Percentiles rank a stretch among this genome's conserved stretches.
These are phyloP conservation scores for Hylyphantes graminicola DNA, from an alignment of 1,140 invertebrate genomes.

Conservation along the genomic window DNA sequence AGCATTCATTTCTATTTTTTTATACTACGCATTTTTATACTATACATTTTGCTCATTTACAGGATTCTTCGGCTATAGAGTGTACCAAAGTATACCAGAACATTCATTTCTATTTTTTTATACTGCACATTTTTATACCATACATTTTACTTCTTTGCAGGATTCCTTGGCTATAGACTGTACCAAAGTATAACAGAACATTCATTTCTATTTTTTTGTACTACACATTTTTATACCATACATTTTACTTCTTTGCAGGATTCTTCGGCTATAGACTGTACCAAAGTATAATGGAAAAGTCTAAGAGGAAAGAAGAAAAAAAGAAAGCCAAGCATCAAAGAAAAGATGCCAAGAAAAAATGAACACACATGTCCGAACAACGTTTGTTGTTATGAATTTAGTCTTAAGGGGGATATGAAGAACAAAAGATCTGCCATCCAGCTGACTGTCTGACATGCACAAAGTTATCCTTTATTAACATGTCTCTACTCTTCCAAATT, in stretches of 20 bases:
- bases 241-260: slow-evolving; percentile 74
- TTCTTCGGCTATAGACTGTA: slow-evolving; percentile 87
- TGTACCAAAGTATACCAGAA: slow-evolving; percentile 80
- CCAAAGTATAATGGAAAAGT: slow-evolving; percentile 79
- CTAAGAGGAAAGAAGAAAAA: slow-evolving; percentile 79
- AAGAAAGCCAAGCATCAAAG: slow-evolving; percentile 75
- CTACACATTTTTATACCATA: too few species aligned
- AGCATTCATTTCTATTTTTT: too few species aligned
- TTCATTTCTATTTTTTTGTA: too few species aligned
- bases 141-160: slow-evolving; percentile 75
- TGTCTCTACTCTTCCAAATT: slow-evolving; percentile 11
- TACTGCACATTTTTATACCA: too few species aligned
- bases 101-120: too few species aligned
- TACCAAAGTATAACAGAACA: slow-evolving; percentile 81
- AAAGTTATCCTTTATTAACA: slow-evolving; percentile 33
- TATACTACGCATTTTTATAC: too few species aligned
- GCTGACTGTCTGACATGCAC: slow-evolving; percentile 55
- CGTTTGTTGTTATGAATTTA: neutral
- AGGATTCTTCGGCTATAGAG: slow-evolving; percentile 86
- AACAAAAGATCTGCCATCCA: slow-evolving; percentile 32
- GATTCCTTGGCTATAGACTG: slow-evolving; percentile 84
- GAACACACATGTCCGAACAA: neutral
- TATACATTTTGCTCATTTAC: too few species aligned
- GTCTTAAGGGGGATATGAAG: slow-evolving; percentile 8
- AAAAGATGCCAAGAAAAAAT: slow-evolving; percentile 66